Conservation (phyloP, 2,113 vertebrate species). For the Onychostoma macrolepis region DNA sequence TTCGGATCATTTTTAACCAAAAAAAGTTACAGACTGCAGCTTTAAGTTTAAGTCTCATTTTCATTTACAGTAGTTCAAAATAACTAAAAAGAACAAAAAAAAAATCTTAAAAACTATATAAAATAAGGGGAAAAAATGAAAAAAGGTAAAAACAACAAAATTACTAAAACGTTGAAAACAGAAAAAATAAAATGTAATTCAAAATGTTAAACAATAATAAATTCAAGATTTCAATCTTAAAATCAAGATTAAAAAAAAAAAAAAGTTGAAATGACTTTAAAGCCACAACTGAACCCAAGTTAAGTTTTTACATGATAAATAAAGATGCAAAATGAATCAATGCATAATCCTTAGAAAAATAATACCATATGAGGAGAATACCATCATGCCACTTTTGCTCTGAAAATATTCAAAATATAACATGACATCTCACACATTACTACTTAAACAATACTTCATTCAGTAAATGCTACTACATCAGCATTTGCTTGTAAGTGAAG, state of each 20-base stretch:
- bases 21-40: too few relatives aligned
- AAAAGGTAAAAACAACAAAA: too few relatives aligned
- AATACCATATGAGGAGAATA: too few relatives aligned
- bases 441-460: neutral
- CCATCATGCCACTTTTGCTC: neutral
- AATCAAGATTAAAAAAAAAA: too few relatives aligned
- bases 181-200: too few relatives aligned
- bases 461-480: neutral
- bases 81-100: too few relatives aligned
- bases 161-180: too few relatives aligned
- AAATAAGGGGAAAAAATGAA: too few relatives aligned
- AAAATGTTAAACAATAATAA: neutral
- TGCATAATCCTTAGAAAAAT: neutral
- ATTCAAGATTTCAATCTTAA: neutral
- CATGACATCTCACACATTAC: neutral
- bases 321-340: neutral
- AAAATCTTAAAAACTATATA: too few relatives aligned
- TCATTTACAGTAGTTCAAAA: too few relatives aligned
- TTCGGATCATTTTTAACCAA: too few relatives aligned
- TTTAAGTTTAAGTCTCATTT: too few relatives aligned
- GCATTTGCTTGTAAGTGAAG: neutral
- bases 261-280: neutral
- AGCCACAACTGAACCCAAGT: neutral
- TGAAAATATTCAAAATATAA: neutral
- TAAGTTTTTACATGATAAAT: neutral